Conservation (phyloP, 2,797 vertebrate genomes). For the Enteromius treurensis region DNA sequence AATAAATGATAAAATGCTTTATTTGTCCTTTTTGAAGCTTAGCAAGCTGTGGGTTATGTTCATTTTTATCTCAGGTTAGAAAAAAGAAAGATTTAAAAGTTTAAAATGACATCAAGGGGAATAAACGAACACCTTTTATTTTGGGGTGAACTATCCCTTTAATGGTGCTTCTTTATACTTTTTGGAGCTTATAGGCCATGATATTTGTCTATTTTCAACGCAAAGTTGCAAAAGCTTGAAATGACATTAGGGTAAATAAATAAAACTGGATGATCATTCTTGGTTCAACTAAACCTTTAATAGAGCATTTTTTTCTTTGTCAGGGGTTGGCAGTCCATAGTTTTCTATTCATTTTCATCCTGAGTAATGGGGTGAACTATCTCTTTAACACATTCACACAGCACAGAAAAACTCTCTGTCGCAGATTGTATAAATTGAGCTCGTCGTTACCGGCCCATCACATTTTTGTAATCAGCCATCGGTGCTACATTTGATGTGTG, state of each 20-base stretch:
- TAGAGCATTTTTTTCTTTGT: background rate
- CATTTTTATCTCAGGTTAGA: background rate
- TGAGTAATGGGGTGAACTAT: background rate
- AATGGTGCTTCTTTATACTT: background rate
- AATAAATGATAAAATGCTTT: background rate
- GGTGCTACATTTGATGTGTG: conserved; percentile 26
- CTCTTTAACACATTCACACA: background rate
- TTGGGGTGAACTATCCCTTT: background rate
- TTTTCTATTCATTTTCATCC: background rate
- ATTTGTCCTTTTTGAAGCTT: background rate
- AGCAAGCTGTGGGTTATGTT: background rate
- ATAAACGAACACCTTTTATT: background rate
- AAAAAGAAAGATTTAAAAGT: background rate
- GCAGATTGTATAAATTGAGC: conserved; percentile 16
- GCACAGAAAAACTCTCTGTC: background rate
- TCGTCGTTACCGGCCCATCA: background rate
- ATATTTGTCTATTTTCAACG: background rate
- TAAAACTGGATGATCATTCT: background rate
- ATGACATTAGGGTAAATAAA: background rate
- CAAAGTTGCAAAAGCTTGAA: background rate
- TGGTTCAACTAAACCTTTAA: background rate
- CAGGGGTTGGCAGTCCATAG: background rate
- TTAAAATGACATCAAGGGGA: background rate
- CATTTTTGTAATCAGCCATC: conserved; percentile 35
- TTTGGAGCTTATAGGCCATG: background rate